Evolutionary conservation across 1,140 invertebrate genomes (phyloP), one percentile per base, ranked within the genome.

Genomic region (Drosophila pruinosa): DNA sequence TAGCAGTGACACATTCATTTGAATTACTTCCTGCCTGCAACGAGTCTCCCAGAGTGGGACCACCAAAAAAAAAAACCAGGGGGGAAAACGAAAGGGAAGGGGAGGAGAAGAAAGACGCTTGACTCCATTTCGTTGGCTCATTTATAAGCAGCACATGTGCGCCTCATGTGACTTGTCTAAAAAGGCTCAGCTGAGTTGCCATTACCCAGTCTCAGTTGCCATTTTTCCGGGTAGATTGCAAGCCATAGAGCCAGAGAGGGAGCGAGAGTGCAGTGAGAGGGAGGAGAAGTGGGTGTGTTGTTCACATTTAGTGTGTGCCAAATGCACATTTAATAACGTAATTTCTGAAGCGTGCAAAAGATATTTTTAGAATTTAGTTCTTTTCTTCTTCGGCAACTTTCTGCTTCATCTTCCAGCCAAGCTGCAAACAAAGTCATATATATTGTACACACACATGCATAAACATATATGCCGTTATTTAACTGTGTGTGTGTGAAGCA

Each of bases 311-410:
- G 83, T 77, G 79, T 83, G 83, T 89, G 83, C 83, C 83, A 88
- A 88, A 88, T 88, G 83, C 77, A 89, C 85, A 85, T 89, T 89
- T 89, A 89, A 89, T 89, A 89, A 89, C 80, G 85, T 89, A 89
- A 89, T 89, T 89, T 89, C 69, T 89, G 75, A 89, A 86, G 80
- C 77, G 85, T 89, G 77, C 74, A 89, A 78, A 83, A 86, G 69
- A 89, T 89, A 89, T 89, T 89, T 89, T 89, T 81, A 81, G 70
- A 78, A 85, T 81, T 76, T 88, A 72, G 74, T 75, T 75, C 58
- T 74, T 54, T 52, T 38, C 24, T 59, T 47, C 34, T 57, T 64
- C 63, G 56, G 56, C 72, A 75, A 65, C 58, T 81, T 86, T 82
- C 83, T 75, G 75, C 83, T 78, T 82, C 83, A 88, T 86, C 75